Evolutionary conservation across 2,888 invertebrate species (phyloP).

Genomic region (Steinernema scapterisci): DNA sequence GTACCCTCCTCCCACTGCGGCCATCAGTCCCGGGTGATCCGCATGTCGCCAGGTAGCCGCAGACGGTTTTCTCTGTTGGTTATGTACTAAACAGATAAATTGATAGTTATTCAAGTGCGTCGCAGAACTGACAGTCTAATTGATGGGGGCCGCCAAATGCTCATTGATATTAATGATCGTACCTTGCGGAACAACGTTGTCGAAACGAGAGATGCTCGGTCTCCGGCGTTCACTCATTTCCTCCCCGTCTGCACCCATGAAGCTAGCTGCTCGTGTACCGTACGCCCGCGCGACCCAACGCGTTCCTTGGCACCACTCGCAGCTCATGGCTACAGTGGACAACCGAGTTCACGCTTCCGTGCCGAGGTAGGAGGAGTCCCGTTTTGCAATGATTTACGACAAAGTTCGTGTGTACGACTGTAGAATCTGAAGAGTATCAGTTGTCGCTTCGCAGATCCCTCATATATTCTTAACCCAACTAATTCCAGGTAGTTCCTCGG

Average conservation of each 20-base stretch:
- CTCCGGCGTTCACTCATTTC: not conserved
- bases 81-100: constrained; percentile 3
- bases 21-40: not conserved
- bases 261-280: no score
- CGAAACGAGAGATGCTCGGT: not conserved
- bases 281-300: no score
- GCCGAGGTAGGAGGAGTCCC: constrained; percentile 6
- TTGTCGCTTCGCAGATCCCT: not conserved
- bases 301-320: no score
- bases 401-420: constrained; percentile 32
- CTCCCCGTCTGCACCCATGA: not conserved
- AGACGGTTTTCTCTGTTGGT: not conserved
- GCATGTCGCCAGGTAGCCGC: not conserved
- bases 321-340: not conserved
- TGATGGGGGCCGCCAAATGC: constrained; percentile 21
- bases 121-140: constrained; percentile 28
- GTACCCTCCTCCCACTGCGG: not conserved
- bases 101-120: constrained; percentile 26
- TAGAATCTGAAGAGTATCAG: constrained; percentile 26
- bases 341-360: constrained; percentile 6
- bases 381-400: constrained; percentile 31
- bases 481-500: not conserved
- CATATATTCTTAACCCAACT: not conserved
- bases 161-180: constrained; percentile 31
- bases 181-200: constrained; percentile 29